phyloP scores from a whole-genome alignment of 2,113 vertebrate genomes.

The Erpornis zantholeuca region DNA sequence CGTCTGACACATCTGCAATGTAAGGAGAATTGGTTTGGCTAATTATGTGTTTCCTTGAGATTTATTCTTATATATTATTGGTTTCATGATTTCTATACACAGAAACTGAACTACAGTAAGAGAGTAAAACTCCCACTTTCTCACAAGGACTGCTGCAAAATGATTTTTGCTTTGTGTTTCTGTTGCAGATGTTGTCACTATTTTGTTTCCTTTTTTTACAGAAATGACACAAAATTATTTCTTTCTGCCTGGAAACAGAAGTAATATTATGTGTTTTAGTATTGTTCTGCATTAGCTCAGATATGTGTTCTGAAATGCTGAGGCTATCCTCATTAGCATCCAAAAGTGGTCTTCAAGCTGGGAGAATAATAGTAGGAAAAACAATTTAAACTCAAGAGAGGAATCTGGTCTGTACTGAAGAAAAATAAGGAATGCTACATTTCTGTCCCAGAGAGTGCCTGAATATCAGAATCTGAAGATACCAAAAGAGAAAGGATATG shows the following conservation, averaged over 20 bases:
- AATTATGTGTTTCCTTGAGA: not conserved
- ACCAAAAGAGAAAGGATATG: not conserved
- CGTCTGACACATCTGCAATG: not conserved
- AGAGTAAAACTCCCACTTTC: not conserved
- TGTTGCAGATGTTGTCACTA: not conserved
- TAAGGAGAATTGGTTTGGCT: not conserved
- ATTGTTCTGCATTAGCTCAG: not conserved
- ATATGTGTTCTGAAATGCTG: not conserved
- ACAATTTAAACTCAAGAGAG: not conserved
- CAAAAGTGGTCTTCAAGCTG: not conserved
- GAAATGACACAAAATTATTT: not conserved
- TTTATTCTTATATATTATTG: not conserved
- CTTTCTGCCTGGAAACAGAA: not conserved
- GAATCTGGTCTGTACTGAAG: not conserved
- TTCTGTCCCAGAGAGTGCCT: not conserved
- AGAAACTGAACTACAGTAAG: not conserved
- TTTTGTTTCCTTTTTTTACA: not conserved
- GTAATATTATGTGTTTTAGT: not conserved
- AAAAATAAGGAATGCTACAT: not conserved
- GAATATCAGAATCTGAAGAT: not conserved
- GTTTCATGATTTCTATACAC: not conserved
- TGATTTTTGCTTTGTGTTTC: not conserved
- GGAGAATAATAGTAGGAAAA: not conserved
- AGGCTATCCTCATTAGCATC: not conserved
- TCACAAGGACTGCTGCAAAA: not conserved